Conservation (phyloP, 1,140 invertebrate genomes). For the Yoshiicerus persimilis region DNA sequence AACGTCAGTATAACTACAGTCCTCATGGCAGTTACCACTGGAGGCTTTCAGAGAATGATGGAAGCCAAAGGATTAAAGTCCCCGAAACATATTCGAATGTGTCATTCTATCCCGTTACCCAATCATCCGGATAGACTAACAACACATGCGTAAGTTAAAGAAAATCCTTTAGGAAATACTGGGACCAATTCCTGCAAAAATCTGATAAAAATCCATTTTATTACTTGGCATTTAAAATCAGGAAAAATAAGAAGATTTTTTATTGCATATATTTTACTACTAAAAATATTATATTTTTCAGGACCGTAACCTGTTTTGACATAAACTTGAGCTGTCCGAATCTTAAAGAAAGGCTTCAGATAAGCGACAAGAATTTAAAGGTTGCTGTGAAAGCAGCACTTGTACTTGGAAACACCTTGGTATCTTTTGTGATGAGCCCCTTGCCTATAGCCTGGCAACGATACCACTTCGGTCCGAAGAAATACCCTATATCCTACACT, state of each 20-base stretch:
- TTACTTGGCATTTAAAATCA: no score
- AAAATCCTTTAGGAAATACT: no score
- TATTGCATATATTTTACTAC: not conserved
- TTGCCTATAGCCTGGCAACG: not conserved
- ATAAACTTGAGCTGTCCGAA: not conserved
- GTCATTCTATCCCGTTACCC: not conserved
- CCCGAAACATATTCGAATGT: not conserved
- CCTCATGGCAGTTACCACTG: not conserved
- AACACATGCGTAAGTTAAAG: not conserved
- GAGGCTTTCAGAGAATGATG: not conserved
- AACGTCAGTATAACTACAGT: not conserved
- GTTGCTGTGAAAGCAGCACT: not conserved
- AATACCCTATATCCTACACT: not conserved
- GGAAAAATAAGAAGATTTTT: no score
- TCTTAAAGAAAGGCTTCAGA: not conserved
- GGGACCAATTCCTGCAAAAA: no score
- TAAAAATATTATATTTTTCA: no score
- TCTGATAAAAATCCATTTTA: no score
- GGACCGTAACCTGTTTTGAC: not conserved
- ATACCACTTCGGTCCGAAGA: not conserved
- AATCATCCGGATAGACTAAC: not conserved
- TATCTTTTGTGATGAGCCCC: not conserved
- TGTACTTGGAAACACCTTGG: not conserved
- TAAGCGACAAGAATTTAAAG: not conserved
- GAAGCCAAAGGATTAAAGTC: not conserved